A percentile compares a stretch with the other conserved stretches of the same genome.
phyloP scores from a whole-genome alignment of 2,113 vertebrate genomes.

The Triplophysa siluroides region DNA sequence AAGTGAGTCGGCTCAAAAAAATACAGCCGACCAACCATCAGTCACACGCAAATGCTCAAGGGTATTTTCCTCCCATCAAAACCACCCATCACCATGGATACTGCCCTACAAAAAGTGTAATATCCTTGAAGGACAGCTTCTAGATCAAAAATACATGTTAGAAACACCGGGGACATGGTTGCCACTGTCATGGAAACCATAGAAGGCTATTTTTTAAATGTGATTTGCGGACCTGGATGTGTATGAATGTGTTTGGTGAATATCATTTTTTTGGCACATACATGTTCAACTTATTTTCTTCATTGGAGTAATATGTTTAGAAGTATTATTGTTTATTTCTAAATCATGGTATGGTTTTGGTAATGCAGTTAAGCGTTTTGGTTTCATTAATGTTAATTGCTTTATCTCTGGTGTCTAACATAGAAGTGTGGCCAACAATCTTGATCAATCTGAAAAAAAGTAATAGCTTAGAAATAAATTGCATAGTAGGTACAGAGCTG shows the following conservation, averaged over 20 bases:
- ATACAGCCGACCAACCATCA: constrained; percentile 36
- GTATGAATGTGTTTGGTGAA: neutral
- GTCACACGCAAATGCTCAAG: constrained; percentile 27
- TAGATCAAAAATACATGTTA: neutral
- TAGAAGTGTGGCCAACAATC: no score
- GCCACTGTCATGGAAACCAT: neutral
- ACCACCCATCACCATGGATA: neutral
- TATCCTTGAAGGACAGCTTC: neutral
- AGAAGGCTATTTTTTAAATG: neutral
- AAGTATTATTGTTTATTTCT: no score
- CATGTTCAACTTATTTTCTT: no score
- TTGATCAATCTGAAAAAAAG: no score
- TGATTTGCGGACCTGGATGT: neutral
- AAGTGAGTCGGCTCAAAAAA: constrained; percentile 61
- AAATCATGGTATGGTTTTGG: no score
- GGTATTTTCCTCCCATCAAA: neutral
- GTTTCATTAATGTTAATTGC: no score
- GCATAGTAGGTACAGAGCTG: neutral
- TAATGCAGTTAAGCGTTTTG: no score
- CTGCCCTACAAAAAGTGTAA: neutral
- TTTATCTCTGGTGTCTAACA: no score
- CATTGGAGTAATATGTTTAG: no score
- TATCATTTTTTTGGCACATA: no score
- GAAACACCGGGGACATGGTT: neutral
- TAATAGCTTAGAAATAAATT: no score